Evolutionary conservation across 2,113 vertebrate species (phyloP), one percentile per base, ranked within the genome.

Genomic region (Caranx ignobilis): DNA sequence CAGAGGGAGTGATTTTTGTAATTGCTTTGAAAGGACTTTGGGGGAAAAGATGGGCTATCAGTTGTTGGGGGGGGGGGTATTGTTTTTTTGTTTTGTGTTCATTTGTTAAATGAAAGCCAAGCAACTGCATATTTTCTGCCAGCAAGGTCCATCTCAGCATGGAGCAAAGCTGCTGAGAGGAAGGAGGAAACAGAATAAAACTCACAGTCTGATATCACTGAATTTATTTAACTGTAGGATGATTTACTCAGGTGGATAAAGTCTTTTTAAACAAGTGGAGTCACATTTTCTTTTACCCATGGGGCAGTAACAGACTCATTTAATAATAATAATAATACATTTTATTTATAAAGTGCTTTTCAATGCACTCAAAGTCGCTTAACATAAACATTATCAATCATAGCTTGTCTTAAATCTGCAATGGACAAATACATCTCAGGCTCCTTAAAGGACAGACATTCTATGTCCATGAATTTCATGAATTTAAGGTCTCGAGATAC

Each of bases 1-100:
- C 67, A 12, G 62, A 21, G 66, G 48, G 55, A 78, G 47, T 47
- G 34, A 48, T 75, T 65, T 85, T 81, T 74, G 11, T 60, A 84
- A 85, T 70, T 64, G 59, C 78, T 82, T 70, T 82, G 35, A 77
- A 66, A 77, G 31, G 52, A 82, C 65, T 73, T 68, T 71, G n/a
- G 19, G 13, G 9, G 32, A 15, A 50, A 47, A 60, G 18, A 83
- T 62, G 57, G 61, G 47, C n/a, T 73, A 35, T 76, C 41, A 70
- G 47, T 39, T 39, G 10, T 13, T 55, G 47, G 41, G 26, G 64
- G 26, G 26, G 26, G 26, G 63, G 50, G 5, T 41, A 41, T 41
- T 41, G 9, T 41, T 41, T 41, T 39, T 45, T 32, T 50, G 12
- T 62, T 60, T 45, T 31, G n/a, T 74, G 54, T 63, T 41, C 26